Conservation (phyloP, 2,113 vertebrate genomes). For the Opisthocomus hoazin region DNA sequence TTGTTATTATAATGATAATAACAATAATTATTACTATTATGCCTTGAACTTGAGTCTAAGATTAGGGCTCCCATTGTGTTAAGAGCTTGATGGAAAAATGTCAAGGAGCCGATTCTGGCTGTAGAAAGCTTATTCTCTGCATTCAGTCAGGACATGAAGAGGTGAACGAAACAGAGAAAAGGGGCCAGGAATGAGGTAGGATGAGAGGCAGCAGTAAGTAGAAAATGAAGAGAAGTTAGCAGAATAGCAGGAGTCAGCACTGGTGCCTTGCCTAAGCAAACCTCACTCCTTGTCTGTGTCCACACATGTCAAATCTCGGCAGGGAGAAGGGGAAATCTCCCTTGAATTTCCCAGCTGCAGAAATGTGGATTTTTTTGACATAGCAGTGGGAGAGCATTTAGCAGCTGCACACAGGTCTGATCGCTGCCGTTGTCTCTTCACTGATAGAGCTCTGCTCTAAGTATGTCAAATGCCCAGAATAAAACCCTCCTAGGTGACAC, state of each 20-base stretch:
- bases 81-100: neutral
- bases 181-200: constrained; percentile 53
- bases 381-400: neutral
- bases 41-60: neutral
- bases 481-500: neutral
- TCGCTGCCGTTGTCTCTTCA: neutral
- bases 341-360: constrained; percentile 5
- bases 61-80: constrained; percentile 27
- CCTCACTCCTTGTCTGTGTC: constrained; percentile 37
- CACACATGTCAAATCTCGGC: constrained; percentile 48
- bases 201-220: neutral
- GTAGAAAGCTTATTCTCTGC: neutral
- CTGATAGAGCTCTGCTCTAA: neutral
- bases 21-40: constrained; percentile 36
- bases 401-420: neutral
- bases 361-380: neutral
- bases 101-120: neutral
- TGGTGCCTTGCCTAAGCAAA: constrained; percentile 57
- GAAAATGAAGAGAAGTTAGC: constrained; percentile 26
- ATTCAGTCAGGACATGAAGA: constrained; percentile 2
- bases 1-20: constrained; percentile 48
- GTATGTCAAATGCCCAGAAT: accelerated
- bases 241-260: constrained; percentile 55
- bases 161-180: neutral
- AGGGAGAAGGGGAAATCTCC: constrained; percentile 27